Conservation (phyloP, 2,797 vertebrate species). For the Pseudochromis fuscus region DNA sequence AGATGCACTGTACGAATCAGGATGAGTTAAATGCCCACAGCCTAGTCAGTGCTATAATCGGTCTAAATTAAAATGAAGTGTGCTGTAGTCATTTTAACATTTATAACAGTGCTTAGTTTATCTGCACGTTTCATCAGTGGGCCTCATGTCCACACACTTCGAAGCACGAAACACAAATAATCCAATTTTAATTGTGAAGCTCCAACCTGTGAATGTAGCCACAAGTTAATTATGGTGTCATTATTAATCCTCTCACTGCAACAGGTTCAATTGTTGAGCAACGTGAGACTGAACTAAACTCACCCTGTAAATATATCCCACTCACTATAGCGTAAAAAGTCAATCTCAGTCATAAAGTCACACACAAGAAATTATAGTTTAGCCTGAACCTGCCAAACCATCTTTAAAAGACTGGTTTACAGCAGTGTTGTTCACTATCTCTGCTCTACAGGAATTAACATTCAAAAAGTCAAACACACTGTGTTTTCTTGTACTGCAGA, state of each 20-base stretch:
- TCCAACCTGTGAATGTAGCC: constrained; percentile 60
- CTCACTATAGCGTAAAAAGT: constrained; percentile 20
- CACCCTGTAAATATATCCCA: constrained; percentile 36
- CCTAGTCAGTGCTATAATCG: constrained; percentile 19
- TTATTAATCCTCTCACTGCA: constrained; percentile 70
- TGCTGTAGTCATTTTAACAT: constrained; percentile 20
- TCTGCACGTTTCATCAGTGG: constrained; percentile 29
- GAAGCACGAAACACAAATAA: constrained; percentile 37
- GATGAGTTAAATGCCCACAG: constrained; percentile 33
- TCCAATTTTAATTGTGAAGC: constrained; percentile 33
- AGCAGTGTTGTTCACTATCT: constrained; percentile 12
- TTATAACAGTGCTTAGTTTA: constrained; percentile 11
- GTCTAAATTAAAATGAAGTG: constrained; percentile 45
- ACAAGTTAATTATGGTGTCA: constrained; percentile 69
- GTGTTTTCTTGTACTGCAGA: neutral
- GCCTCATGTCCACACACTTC: neutral
- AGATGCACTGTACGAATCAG: constrained; percentile 28
- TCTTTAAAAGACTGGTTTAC: constrained; percentile 37
- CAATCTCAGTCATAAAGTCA: constrained; percentile 36
- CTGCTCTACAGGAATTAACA: constrained; percentile 19
- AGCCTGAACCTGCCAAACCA: constrained; percentile 22
- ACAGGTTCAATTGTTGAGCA: constrained; percentile 69
- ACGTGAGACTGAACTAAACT: constrained; percentile 42
- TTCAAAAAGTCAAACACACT: constrained; percentile 8
- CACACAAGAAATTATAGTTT: constrained; percentile 34